Percentiles rank a stretch among this genome's conserved stretches.
phyloP scores from a whole-genome alignment of 2,113 vertebrate genomes.

The Pelodiscus sinensis region DNA sequence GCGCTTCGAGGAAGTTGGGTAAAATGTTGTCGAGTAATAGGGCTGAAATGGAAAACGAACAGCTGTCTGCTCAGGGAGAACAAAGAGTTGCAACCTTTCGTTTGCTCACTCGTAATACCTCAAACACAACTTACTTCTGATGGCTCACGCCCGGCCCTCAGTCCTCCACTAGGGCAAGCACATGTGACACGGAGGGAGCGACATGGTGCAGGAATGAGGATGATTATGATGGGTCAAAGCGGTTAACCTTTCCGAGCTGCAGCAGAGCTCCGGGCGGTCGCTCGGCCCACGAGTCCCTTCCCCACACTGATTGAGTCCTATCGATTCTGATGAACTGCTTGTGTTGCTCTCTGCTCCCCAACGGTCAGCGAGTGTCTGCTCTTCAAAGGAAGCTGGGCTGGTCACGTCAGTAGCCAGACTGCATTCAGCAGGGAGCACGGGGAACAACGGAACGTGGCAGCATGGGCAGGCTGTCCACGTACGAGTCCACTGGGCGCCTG shows the following conservation, averaged over 20 bases:
- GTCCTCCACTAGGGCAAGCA: fast-evolving
- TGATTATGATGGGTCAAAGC: neutral
- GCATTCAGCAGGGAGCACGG: neutral
- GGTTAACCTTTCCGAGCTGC: neutral
- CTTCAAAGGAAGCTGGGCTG: neutral
- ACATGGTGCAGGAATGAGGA: neutral
- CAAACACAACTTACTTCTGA: neutral
- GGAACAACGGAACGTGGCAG: neutral
- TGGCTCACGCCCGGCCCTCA: neutral
- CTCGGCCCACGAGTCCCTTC: neutral
- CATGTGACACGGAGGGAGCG: fast-evolving
- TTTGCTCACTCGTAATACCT: neutral
- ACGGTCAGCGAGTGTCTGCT: neutral
- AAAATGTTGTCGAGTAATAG: neutral
- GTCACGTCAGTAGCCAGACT: neutral
- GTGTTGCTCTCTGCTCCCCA: neutral
- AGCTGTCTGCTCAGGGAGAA: fast-evolving
- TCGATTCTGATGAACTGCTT: neutral
- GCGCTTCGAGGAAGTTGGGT: neutral
- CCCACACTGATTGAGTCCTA: neutral
- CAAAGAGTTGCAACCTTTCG: neutral
- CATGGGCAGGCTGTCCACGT: neutral
- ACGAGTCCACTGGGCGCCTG: neutral
- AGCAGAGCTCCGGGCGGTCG: fast-evolving
- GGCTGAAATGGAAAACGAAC: neutral